Percentiles rank a stretch among this genome's conserved stretches.
Evolutionary conservation across 2,888 invertebrate genomes (phyloP).

Genomic region (Campoletis raptor): DNA sequence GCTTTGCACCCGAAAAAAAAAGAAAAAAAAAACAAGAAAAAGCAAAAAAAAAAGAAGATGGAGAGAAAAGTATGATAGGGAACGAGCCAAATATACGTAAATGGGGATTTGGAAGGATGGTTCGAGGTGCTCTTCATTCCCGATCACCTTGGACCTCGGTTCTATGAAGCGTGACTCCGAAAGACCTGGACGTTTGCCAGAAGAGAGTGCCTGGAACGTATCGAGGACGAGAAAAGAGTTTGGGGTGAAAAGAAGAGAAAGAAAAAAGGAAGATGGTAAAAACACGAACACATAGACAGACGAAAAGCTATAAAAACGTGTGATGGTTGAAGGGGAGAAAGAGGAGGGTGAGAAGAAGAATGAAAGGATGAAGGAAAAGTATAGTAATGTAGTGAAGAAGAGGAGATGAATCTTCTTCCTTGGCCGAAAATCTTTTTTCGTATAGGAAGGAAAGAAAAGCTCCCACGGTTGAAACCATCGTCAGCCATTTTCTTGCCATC

Average conservation of each 20-base stretch:
- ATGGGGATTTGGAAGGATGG: slow-evolving; percentile 61
- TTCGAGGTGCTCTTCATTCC: slow-evolving; percentile 35
- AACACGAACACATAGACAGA: neutral
- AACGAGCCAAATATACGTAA: slow-evolving; percentile 55
- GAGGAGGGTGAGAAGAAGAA: slow-evolving; percentile 27
- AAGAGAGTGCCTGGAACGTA: slow-evolving; percentile 52
- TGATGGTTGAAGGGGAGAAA: neutral
- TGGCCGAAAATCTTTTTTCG: slow-evolving; percentile 48
- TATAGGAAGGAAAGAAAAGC: slow-evolving; percentile 28
- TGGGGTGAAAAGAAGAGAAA: slow-evolving; percentile 23
- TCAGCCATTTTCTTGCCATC: slow-evolving; percentile 64
- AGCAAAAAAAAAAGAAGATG: neutral
- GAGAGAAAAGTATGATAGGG: neutral
- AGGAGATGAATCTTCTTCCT: slow-evolving; percentile 51
- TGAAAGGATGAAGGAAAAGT: slow-evolving; percentile 42
- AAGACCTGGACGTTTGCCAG: slow-evolving; percentile 59
- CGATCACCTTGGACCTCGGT: slow-evolving; percentile 63
- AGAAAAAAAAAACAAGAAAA: slow-evolving; percentile 16
- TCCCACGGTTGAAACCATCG: slow-evolving; percentile 48
- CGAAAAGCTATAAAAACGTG: slow-evolving; percentile 29
- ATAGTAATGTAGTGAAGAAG: slow-evolving; percentile 36
- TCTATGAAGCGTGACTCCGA: slow-evolving; percentile 55
- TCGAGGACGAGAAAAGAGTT: slow-evolving; percentile 26
- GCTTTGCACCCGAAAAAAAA: neutral
- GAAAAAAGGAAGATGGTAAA: slow-evolving; percentile 16